Evolutionary conservation across 2,888 invertebrate species (phyloP).

Genomic region (Hylaea fasciaria): DNA sequence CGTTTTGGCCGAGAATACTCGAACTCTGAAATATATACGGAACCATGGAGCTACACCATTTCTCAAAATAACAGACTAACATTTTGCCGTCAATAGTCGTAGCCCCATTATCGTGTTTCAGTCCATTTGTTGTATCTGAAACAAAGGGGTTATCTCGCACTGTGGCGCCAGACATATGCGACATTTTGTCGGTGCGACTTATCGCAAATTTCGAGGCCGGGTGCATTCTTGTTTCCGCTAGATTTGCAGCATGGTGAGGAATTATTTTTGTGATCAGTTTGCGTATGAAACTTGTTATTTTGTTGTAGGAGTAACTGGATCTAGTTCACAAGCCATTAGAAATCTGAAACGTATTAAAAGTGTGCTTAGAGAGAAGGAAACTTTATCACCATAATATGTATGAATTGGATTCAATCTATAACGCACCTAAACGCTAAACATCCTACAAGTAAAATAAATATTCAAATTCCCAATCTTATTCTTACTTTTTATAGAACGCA

Average conservation of each 20-base stretch:
- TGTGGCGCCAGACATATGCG: conserved; percentile 62
- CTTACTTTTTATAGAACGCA: background rate
- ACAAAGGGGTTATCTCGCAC: conserved; percentile 58
- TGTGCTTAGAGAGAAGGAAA: too few relatives aligned
- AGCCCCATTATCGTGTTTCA: conserved; percentile 45
- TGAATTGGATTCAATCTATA: too few relatives aligned
- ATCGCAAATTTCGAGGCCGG: conserved; percentile 63
- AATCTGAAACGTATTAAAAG: background rate
- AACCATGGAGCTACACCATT: too few relatives aligned
- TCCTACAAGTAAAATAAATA: background rate
- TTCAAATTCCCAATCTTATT: background rate
- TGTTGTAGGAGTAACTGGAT: background rate
- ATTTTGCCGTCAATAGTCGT: background rate
- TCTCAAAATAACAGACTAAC: too few relatives aligned
- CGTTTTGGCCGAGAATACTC: too few relatives aligned
- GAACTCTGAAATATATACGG: too few relatives aligned
- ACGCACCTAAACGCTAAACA: too few relatives aligned
- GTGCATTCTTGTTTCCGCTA: conserved; percentile 38
- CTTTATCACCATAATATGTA: too few relatives aligned
- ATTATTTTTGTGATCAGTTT: background rate
- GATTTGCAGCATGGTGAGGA: conserved; percentile 30
- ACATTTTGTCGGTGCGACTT: conserved; percentile 55
- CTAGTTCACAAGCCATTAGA: background rate
- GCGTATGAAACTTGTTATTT: background rate
- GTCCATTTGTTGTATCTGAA: conserved; percentile 53